These are phyloP conservation scores for Volucella bombylans DNA, from an alignment of 2,888 invertebrate species.

Conservation along the genomic window DNA sequence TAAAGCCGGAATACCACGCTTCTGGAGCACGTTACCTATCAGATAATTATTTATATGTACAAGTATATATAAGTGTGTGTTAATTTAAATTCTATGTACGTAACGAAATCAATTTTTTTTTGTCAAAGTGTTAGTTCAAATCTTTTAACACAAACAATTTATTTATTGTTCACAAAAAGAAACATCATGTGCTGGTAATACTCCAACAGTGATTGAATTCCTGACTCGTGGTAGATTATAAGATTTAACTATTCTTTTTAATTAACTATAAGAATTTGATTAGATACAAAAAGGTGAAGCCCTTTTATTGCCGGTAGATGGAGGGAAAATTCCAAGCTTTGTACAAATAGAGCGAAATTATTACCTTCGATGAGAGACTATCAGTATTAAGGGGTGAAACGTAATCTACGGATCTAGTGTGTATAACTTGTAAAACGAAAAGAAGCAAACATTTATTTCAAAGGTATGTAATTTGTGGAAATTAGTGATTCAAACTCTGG, in stretches of 20 bases:
- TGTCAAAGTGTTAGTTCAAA: slow-evolving; percentile 10
- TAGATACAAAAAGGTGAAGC: not conserved
- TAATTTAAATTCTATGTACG: slow-evolving; percentile 16
- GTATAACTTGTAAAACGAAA: not conserved
- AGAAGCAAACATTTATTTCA: too few relatives aligned
- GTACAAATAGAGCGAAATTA: slow-evolving; percentile 35
- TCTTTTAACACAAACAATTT: not conserved
- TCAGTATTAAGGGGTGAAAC: slow-evolving; percentile 53
- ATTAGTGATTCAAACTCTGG: too few relatives aligned
- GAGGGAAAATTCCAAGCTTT: not conserved
- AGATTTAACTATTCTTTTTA: not conserved
- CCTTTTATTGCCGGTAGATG: too few relatives aligned
- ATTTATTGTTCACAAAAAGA: slow-evolving; percentile 26
- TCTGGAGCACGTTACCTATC: slow-evolving; percentile 30
- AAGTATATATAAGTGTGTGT: not conserved
- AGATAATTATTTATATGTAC: slow-evolving; percentile 70
- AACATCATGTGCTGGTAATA: not conserved
- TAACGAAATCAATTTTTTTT: slow-evolving; percentile 29
- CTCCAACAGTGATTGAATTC: slow-evolving; percentile 33
- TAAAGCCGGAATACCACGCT: slow-evolving; percentile 30
- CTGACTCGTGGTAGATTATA: slow-evolving; percentile 37
- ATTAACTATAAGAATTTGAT: too few relatives aligned
- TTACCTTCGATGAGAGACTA: slow-evolving; percentile 36
- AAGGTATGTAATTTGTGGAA: too few relatives aligned
- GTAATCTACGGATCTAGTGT: not conserved